Percentiles rank a stretch among this genome's conserved stretches.
These are phyloP conservation scores for Parochlus steinenii DNA, from an alignment of 2,888 invertebrate genomes.

Conservation along the genomic window DNA sequence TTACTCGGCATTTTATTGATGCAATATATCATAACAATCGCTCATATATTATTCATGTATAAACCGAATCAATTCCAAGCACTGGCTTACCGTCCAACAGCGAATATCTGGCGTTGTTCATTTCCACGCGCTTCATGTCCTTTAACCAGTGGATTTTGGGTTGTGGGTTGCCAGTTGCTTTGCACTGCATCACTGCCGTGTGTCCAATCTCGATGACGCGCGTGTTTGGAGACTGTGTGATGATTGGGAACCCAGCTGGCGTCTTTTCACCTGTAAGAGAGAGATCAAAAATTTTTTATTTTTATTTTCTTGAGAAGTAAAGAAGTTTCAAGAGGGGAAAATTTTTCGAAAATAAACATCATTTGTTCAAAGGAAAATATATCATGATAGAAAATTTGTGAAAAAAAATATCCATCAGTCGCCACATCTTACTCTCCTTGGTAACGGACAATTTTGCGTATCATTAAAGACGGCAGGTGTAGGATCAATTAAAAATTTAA, in stretches of 20 bases:
- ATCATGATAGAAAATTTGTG: too few relatives aligned
- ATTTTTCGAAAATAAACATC: not conserved
- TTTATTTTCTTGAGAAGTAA: not conserved
- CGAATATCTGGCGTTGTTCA: constrained; percentile 69
- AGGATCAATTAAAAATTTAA: too few relatives aligned
- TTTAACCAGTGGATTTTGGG: constrained; percentile 84
- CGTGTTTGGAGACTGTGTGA: constrained; percentile 71
- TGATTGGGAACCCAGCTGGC: constrained; percentile 83
- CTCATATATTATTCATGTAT: too few relatives aligned
- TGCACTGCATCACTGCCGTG: constrained; percentile 76
- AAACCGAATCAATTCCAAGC: too few relatives aligned
- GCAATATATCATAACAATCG: too few relatives aligned
- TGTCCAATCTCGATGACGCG: constrained; percentile 95
- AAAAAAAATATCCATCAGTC: too few relatives aligned
- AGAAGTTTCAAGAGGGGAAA: constrained; percentile 4
- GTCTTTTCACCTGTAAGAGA: constrained; percentile 52
- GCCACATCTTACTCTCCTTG: too few relatives aligned
- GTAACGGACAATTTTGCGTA: too few relatives aligned
- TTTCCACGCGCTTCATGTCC: constrained; percentile 78
- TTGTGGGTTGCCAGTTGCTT: constrained; percentile 69
- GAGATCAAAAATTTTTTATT: too few relatives aligned
- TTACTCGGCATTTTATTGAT: too few relatives aligned
- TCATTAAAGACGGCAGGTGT: too few relatives aligned
- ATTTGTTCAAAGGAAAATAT: not conserved
- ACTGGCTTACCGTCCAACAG: constrained; percentile 64